Evolutionary conservation across 2,888 invertebrate species (phyloP).

Genomic region (Pollenia labialis): DNA sequence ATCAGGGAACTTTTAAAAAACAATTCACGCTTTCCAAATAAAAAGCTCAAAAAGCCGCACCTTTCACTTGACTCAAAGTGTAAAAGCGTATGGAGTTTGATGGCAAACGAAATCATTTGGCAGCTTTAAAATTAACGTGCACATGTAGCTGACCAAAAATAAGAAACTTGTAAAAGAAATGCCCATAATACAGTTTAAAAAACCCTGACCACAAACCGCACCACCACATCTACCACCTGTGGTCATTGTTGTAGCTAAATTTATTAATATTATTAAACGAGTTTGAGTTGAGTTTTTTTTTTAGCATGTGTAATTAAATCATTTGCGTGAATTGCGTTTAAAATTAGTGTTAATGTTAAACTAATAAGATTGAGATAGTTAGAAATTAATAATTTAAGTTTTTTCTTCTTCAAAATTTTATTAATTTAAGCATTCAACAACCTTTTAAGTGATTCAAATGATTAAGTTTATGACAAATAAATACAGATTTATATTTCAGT

Average conservation of each 20-base stretch:
- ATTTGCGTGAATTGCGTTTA: neutral
- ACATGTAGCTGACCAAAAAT: conserved; percentile 30
- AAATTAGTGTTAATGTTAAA: neutral
- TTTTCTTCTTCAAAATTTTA: no score
- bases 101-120: conserved; percentile 25
- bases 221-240: neutral
- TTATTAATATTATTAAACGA: neutral
- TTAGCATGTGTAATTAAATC: conserved; percentile 25
- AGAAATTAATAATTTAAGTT: no score
- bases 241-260: conserved; percentile 16
- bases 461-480: no score
- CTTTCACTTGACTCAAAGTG: conserved; percentile 65
- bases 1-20: conserved; percentile 66
- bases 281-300: neutral
- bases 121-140: conserved; percentile 38
- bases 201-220: conserved; percentile 18
- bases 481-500: no score
- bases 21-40: conserved; percentile 61
- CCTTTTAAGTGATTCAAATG: no score
- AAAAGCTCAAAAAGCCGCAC: conserved; percentile 54
- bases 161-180: conserved; percentile 34
- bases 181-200: conserved; percentile 17
- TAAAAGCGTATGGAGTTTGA: conserved; percentile 3
- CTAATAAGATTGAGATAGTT: neutral
- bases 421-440: no score